Evolutionary conservation across 2,888 invertebrate species (phyloP).

Genomic region (Octonoba sinensis): DNA sequence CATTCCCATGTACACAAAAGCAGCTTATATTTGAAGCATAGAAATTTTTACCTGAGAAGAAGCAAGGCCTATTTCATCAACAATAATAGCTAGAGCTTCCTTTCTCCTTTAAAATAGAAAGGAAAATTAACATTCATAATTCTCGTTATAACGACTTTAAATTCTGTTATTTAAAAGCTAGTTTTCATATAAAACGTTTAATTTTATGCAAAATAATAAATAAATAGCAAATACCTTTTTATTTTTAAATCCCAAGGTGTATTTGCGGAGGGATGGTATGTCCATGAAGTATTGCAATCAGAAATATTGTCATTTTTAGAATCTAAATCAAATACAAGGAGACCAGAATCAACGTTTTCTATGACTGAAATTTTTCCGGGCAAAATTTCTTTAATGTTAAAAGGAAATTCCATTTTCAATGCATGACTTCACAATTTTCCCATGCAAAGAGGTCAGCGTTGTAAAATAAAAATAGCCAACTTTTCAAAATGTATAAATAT

Average conservation of each 20-base stretch:
- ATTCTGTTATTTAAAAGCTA: neutral
- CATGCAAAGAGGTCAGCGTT: no score
- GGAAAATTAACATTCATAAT: neutral
- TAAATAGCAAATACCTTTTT: conserved; percentile 21
- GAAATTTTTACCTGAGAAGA: conserved; percentile 41
- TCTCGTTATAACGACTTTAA: neutral
- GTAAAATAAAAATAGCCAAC: neutral
- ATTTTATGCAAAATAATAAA: neutral
- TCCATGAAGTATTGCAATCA: conserved; percentile 11
- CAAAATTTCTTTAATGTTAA: conserved; percentile 21
- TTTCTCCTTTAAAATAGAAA: conserved; percentile 25
- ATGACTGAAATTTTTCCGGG: conserved; percentile 44
- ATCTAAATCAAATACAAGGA: conserved; percentile 33
- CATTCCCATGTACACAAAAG: no score
- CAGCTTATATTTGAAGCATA: neutral
- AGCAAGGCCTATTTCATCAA: conserved; percentile 50
- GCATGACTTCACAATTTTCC: neutral
- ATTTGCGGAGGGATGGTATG: conserved; percentile 29
- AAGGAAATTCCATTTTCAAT: conserved; percentile 42
- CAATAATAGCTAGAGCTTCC: conserved; percentile 29
- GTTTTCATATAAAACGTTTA: neutral
- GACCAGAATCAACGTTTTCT: conserved; percentile 15
- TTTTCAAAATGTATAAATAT: neutral
- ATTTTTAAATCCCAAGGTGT: conserved; percentile 31
- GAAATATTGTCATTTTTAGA: conserved; percentile 4